Base-by-base conservation (phyloP, 2,113 vertebrate species). In the Pao palembangensis region DNA sequence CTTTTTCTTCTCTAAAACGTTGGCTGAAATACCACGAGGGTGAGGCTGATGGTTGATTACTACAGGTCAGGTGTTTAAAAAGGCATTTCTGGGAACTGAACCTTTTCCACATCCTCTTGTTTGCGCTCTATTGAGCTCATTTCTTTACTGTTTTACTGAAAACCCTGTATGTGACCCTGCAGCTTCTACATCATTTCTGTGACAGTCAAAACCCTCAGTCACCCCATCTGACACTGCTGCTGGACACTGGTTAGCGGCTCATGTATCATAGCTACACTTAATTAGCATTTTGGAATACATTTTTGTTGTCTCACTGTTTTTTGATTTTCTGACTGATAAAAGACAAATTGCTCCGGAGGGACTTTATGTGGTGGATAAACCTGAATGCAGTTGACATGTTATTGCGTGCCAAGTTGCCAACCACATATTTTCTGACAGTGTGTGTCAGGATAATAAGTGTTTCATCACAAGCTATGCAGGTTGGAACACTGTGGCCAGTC, bases 241-340 rank as follows among this genome's bases (percentile, higher is more conserved):
- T 52, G 58, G 64, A 78, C 77, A 77, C 69, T 64, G 61, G 46
- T 76, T 67, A 50, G 67, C 78, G 79, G 80, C 67, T 74, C 71
- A 72, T 87, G 78, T 85, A 84, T 67, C 66, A 70, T 69, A 67
- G 48, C 67, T 58, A 75, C 66, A 68, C 73, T 74, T 80, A 79
- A 90, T 91, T 89, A 61, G 81, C 85, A 90, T 90, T 81, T 60
- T 87, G 88, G 84, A 88, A 67, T 64, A 28, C 54, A 58, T 70
- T 70, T 87, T 89, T 89, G 80, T 89, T 88, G 84, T 83, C 71
- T 81, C 8, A 12, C 10, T 38, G 64, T 75, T 88, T 84, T 72
- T 31, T 51, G 61, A 77, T 64, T 51, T 70, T 21, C 61, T 86
- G 64, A 59, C 15, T 10, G 19, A 46, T 63, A 17, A 15, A 67